Conservation (phyloP, 2,113 vertebrate genomes). For the Orthonyx spaldingii region DNA sequence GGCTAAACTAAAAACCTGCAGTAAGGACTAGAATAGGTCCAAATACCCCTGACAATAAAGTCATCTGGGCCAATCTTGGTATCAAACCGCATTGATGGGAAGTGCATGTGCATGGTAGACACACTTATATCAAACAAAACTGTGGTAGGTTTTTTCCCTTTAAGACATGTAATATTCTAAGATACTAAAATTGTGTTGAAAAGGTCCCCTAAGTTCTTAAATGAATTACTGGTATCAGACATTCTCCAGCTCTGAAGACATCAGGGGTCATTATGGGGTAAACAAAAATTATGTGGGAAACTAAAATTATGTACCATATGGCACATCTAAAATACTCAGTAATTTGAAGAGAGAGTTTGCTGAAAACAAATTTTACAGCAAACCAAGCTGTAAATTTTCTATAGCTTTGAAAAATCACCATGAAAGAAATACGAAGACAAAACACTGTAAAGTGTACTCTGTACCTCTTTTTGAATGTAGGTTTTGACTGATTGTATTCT, state of each 20-base stretch:
- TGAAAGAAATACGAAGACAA: background rate
- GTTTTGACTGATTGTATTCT: background rate
- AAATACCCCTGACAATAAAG: background rate
- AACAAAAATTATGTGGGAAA: background rate
- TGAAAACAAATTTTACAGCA: constrained; percentile 16
- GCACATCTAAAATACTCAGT: background rate
- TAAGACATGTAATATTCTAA: background rate
- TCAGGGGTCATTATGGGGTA: background rate
- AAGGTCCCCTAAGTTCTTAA: background rate
- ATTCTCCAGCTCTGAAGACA: background rate
- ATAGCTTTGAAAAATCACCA: background rate
- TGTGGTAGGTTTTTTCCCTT: background rate
- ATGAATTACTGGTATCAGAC: background rate
- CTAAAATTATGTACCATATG: constrained; percentile 24
- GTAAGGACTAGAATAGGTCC: background rate
- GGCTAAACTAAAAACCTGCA: background rate
- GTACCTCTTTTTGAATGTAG: background rate
- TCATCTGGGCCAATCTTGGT: background rate
- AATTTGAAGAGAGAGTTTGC: constrained; percentile 7
- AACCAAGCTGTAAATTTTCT: background rate
- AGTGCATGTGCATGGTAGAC: background rate
- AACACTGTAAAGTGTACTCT: background rate
- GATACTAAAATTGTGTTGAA: background rate
- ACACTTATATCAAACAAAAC: background rate
- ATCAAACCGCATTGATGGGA: background rate